phyloP scores from a whole-genome alignment of 2,113 vertebrate genomes.

The Tyto alba region DNA sequence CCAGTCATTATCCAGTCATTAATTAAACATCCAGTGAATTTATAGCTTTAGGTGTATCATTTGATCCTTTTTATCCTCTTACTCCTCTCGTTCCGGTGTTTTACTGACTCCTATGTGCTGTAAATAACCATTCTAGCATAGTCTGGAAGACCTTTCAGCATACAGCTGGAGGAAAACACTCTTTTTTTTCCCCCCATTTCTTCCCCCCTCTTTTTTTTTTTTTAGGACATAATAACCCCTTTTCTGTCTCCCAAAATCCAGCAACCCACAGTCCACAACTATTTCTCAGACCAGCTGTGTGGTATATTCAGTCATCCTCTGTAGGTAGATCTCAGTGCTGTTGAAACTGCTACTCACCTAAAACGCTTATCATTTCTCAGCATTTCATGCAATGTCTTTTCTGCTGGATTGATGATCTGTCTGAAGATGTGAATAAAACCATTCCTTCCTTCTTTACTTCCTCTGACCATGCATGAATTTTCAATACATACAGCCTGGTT shows the following conservation, averaged over 20 bases:
- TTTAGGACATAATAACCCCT: neutral
- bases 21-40: neutral
- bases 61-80: neutral
- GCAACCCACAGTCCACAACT: neutral
- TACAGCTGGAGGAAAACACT: neutral
- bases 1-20: too few relatives aligned
- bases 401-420: constrained; percentile 83
- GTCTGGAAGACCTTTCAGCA: neutral
- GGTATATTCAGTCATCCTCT: fast-evolving
- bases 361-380: constrained; percentile 84
- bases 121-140: neutral
- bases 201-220: neutral
- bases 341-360: constrained; percentile 72
- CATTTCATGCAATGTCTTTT: constrained; percentile 81
- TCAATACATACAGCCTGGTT: constrained; percentile 91
- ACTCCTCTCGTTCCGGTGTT: neutral
- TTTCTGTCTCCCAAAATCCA: neutral
- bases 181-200: neutral
- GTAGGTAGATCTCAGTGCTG: neutral
- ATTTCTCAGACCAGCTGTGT: neutral
- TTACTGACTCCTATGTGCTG: neutral
- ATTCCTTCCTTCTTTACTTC: constrained; percentile 93
- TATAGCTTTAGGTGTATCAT: neutral
- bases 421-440: constrained; percentile 89
- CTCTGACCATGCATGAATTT: constrained; percentile 92